Percentiles rank a stretch among this genome's conserved stretches.
Evolutionary conservation across 2,797 vertebrate genomes (phyloP).

Genomic region (Acrossocheilus wenchowensis): DNA sequence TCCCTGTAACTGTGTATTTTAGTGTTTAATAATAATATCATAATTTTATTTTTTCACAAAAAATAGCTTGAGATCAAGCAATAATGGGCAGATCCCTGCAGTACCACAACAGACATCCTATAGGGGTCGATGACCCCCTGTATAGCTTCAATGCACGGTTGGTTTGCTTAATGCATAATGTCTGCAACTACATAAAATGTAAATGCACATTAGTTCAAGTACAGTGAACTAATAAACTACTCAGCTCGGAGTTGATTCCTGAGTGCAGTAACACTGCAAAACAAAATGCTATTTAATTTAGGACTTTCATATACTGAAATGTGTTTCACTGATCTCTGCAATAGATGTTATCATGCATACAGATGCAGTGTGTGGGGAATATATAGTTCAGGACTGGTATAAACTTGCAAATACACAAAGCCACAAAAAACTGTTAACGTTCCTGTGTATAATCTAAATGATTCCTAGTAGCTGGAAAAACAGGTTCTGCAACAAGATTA

Average conservation of each 20-base stretch:
- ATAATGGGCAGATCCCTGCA: not conserved
- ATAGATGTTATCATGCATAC: not conserved
- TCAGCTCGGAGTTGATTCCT: not conserved
- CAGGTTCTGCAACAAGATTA: conserved; percentile 4
- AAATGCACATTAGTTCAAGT: conserved; percentile 12
- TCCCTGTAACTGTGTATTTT: not conserved
- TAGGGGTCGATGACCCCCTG: not conserved
- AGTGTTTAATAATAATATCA: not conserved
- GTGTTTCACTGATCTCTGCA: not conserved
- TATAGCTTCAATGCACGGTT: not conserved
- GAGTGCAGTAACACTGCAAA: not conserved
- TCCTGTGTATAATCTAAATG: not conserved
- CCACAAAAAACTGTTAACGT: not conserved
- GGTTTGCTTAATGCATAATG: not conserved
- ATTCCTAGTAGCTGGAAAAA: not conserved
- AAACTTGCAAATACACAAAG: conserved; percentile 9
- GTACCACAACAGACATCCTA: not conserved
- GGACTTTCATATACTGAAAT: not conserved
- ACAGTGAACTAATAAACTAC: not conserved
- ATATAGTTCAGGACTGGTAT: not conserved
- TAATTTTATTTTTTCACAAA: not conserved
- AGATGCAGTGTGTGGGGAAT: not conserved
- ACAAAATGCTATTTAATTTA: conserved; percentile 3
- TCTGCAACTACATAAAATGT: not conserved
- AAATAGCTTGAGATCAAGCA: not conserved